A percentile compares a stretch with the other conserved stretches of the same genome.
These are phyloP conservation scores for Chelidonichthys spinosus DNA, from an alignment of 2,797 vertebrate genomes.

Conservation along the genomic window DNA sequence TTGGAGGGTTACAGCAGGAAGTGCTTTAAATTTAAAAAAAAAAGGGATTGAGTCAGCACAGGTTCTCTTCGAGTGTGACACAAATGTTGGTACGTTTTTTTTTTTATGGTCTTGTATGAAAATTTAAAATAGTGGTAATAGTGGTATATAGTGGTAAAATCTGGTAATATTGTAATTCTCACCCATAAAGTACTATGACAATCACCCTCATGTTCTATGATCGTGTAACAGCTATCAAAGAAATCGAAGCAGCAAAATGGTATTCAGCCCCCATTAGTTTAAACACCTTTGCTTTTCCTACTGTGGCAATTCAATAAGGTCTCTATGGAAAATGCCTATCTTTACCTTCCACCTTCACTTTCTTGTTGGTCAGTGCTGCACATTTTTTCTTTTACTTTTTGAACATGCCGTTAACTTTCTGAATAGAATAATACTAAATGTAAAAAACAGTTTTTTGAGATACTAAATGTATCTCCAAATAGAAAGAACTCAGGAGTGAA, in stretches of 20 bases:
- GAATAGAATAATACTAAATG: conserved; percentile 16
- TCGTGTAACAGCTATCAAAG: not conserved
- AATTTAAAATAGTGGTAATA: no score
- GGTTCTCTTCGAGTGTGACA: not conserved
- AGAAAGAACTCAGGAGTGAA: conserved; percentile 38
- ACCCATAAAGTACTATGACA: no score
- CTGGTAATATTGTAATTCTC: no score
- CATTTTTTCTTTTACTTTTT: not conserved
- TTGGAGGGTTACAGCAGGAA: no score
- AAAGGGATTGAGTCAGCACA: not conserved
- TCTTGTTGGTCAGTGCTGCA: not conserved
- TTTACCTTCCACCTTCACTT: not conserved
- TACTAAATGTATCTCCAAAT: conserved; percentile 3
- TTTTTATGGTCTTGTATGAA: no score
- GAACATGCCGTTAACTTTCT: conserved; percentile 15
- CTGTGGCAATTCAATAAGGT: not conserved
- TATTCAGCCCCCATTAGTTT: not conserved
- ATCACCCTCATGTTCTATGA: not conserved
- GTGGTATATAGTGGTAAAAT: no score
- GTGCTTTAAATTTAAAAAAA: not conserved
- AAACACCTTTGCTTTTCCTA: conserved; percentile 1
- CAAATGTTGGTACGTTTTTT: no score
- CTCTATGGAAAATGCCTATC: not conserved
- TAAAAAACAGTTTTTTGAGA: conserved; percentile 1
- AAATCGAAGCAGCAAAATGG: not conserved